Evolutionary conservation across 2,113 vertebrate genomes (phyloP).

Genomic region (Pangasianodon gigas): DNA sequence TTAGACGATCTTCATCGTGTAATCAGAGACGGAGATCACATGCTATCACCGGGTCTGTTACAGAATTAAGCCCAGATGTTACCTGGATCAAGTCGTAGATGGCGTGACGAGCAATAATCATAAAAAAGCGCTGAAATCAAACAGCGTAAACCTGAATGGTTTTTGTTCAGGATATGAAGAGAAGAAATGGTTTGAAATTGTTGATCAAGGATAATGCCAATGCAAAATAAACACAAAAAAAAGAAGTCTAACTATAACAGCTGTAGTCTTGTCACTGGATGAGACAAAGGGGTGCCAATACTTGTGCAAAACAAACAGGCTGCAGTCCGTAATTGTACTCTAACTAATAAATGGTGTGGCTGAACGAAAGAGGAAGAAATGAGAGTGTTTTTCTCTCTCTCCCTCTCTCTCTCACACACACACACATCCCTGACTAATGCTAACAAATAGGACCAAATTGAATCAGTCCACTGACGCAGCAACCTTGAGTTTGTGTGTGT

Average conservation of each 20-base stretch:
- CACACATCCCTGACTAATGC: background rate
- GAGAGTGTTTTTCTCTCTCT: background rate
- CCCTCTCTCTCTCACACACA: background rate
- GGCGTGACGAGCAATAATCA: too few species aligned
- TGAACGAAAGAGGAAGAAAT: background rate
- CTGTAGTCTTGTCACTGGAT: background rate
- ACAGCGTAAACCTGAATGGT: too few species aligned
- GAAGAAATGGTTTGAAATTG: background rate
- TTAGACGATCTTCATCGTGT: background rate
- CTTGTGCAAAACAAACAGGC: background rate
- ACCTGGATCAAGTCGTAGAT: too few species aligned
- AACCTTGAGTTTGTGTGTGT: background rate
- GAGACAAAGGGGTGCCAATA: background rate
- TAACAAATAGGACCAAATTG: slow-evolving; percentile 9
- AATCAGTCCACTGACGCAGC: background rate
- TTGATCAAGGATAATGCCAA: background rate
- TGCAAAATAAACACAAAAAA: background rate
- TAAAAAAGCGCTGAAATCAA: too few species aligned
- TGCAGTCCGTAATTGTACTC: background rate
- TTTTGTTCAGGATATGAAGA: background rate
- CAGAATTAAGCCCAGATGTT: too few species aligned
- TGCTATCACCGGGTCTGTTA: too few species aligned
- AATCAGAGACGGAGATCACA: background rate
- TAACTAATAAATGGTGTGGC: background rate
- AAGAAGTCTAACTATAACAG: background rate